Conservation (phyloP, 2,888 invertebrate genomes). For the Diaprepes abbreviatus region DNA sequence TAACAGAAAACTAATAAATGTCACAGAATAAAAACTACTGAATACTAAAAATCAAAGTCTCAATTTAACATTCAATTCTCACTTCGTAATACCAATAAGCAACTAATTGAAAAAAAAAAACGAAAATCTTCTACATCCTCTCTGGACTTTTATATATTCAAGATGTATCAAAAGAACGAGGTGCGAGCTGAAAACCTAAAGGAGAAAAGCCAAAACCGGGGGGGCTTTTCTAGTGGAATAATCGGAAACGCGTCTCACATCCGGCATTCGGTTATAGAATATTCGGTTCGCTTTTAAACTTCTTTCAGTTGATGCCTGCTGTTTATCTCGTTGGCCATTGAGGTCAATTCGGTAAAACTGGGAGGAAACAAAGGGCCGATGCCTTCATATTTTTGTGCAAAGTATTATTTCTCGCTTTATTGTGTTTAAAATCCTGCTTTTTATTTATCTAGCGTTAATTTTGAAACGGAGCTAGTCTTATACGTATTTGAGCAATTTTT, state of each 20-base stretch:
- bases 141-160: conserved; percentile 7
- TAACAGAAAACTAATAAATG: too few relatives aligned
- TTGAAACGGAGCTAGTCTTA: too few relatives aligned
- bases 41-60: too few relatives aligned
- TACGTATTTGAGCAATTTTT: too few relatives aligned
- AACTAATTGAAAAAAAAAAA: too few relatives aligned
- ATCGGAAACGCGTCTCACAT: conserved; percentile 36
- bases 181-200: conserved; percentile 34
- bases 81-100: too few relatives aligned
- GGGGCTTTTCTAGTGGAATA: conserved; percentile 36
- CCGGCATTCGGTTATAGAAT: conserved; percentile 32
- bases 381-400: background rate
- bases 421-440: background rate
- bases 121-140: too few relatives aligned
- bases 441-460: too few relatives aligned
- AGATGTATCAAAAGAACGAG: conserved; percentile 22
- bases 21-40: too few relatives aligned
- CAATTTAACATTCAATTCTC: too few relatives aligned
- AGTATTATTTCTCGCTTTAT: conserved; percentile 9
- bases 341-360: conserved; percentile 31
- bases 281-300: conserved; percentile 37
- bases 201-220: conserved; percentile 25
- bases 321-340: conserved; percentile 40
- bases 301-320: conserved; percentile 26
- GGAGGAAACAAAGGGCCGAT: conserved; percentile 23